Conservation (phyloP, 2,113 vertebrate genomes). For the Neogobius melanostomus region DNA sequence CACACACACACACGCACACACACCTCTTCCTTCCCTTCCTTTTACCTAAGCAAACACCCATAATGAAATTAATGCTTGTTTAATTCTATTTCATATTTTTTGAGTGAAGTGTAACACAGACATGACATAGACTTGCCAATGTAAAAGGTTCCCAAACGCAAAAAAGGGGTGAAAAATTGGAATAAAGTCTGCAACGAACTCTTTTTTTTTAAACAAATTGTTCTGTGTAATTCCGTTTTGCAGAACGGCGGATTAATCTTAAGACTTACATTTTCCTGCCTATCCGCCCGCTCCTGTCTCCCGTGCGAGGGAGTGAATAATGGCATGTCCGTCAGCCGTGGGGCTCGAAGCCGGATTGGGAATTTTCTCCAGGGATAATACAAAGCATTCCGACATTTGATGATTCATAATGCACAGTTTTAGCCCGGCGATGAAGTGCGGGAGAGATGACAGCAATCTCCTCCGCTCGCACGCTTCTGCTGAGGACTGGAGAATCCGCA, state of each 20-base stretch:
- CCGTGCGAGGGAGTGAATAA: constrained; percentile 78
- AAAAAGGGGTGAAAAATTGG: not conserved
- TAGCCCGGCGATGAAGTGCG: constrained; percentile 64
- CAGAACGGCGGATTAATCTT: constrained; percentile 78
- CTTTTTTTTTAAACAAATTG: constrained; percentile 21
- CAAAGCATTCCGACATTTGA: constrained; percentile 78
- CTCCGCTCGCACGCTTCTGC: constrained; percentile 45
- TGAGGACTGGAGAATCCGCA: constrained; percentile 55
- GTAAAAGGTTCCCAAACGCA: not conserved
- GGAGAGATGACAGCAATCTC: constrained; percentile 65
- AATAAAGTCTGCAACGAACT: not conserved
- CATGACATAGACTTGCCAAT: not conserved
- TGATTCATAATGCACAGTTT: constrained; percentile 82
- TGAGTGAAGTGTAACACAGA: no score
- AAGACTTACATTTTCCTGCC: constrained; percentile 77
- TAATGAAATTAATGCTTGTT: no score
- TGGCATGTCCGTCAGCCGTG: constrained; percentile 78
- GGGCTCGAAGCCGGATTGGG: constrained; percentile 74
- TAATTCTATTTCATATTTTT: no score
- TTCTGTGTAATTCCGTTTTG: constrained; percentile 74
- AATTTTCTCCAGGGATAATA: constrained; percentile 82
- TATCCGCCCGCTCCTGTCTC: constrained; percentile 68
- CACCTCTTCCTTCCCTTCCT: no score
- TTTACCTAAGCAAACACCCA: no score
- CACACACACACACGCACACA: no score